Conservation (phyloP, 2,797 vertebrate species). For the Glyptemys insculpta region DNA sequence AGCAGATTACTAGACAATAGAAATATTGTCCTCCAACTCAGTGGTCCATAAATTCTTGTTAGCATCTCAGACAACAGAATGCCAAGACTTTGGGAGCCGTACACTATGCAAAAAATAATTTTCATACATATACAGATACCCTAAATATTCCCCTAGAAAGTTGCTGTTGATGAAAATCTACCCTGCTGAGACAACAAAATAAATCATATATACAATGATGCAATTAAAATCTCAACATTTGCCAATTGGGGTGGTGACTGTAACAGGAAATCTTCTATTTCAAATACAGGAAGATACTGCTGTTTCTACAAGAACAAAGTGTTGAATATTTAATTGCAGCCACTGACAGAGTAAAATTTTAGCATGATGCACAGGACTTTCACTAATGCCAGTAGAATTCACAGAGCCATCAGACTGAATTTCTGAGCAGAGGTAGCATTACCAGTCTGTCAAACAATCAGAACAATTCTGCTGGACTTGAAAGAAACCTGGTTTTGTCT, state of each 20-base stretch:
- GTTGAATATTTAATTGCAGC: not conserved
- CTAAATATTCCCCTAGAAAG: conserved; percentile 18
- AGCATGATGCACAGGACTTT: not conserved
- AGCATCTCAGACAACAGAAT: conserved; percentile 51
- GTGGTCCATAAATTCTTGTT: conserved; percentile 25
- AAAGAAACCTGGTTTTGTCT: not conserved
- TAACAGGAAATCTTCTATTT: not conserved
- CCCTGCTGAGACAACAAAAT: not conserved
- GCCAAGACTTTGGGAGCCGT: conserved; percentile 15
- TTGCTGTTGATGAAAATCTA: not conserved
- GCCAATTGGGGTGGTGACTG: not conserved
- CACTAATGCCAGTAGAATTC: not conserved
- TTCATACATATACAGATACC: not conserved
- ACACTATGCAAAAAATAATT: conserved; percentile 11
- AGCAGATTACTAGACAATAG: conserved; percentile 60
- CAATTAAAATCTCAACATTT: not conserved
- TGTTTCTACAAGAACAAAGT: not conserved
- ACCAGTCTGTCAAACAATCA: not conserved
- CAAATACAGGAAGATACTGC: not conserved
- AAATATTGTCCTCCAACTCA: conserved; percentile 59
- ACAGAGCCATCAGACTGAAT: not conserved
- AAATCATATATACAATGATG: not conserved
- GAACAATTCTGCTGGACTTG: not conserved
- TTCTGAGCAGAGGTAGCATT: not conserved
- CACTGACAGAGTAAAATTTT: not conserved